These are phyloP conservation scores for Vireo griseus DNA, from an alignment of 2,797 vertebrate species.

Conservation along the genomic window DNA sequence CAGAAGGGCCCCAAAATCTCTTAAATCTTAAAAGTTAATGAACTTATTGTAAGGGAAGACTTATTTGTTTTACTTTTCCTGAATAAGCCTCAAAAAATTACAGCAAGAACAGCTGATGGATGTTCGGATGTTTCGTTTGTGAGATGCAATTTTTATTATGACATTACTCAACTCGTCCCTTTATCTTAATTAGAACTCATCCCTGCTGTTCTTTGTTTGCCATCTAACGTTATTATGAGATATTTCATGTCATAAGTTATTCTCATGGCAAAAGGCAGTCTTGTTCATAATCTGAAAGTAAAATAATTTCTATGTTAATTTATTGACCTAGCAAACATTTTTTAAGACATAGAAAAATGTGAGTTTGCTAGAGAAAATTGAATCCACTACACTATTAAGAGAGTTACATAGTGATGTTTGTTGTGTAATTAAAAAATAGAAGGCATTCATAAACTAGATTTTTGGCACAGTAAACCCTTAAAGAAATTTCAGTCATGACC, in stretches of 20 bases:
- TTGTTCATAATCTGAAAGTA: neutral
- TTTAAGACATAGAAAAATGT: neutral
- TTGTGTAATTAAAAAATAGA: neutral
- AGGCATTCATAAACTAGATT: neutral
- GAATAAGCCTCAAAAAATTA: neutral
- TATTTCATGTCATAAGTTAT: neutral
- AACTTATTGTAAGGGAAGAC: neutral
- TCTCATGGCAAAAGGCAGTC: neutral
- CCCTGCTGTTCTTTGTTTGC: neutral
- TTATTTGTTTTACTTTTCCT: neutral
- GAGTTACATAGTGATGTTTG: neutral
- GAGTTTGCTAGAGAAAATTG: neutral
- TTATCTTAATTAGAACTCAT: slow-evolving; percentile 25
- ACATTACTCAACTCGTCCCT: neutral
- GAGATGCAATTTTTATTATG: neutral
- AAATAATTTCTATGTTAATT: neutral
- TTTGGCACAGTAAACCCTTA: neutral
- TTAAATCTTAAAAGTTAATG: neutral
- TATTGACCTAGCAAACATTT: neutral
- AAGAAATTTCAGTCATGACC: neutral
- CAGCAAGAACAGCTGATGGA: neutral
- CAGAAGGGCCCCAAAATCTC: neutral
- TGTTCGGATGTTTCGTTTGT: neutral
- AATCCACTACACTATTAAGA: neutral
- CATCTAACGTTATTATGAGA: neutral